Evolutionary conservation across 2,797 vertebrate species (phyloP).

Genomic region (Leptodactylus fallax): DNA sequence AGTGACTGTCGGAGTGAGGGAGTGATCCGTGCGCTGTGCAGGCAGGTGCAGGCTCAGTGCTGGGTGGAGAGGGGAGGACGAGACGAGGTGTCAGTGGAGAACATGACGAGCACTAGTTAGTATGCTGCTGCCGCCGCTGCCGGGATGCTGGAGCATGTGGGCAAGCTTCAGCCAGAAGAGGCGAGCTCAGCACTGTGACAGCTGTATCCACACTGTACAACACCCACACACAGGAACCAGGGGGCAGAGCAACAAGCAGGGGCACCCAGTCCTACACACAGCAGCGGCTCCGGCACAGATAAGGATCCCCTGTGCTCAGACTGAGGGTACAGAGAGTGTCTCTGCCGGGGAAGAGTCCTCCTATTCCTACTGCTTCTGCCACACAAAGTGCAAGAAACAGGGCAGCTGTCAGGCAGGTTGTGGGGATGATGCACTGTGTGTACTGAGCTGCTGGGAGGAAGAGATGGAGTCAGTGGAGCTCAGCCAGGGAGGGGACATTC

Average conservation of each 20-base stretch:
- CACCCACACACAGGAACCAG: neutral
- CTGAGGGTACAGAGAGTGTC: too few species aligned
- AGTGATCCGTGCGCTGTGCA: neutral
- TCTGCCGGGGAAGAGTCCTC: too few species aligned
- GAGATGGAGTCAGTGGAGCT: too few species aligned
- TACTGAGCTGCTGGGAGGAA: too few species aligned
- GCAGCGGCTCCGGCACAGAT: neutral
- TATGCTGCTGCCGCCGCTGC: neutral
- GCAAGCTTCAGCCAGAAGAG: neutral
- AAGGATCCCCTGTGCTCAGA: too few species aligned
- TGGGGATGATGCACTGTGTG: too few species aligned
- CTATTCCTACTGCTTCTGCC: too few species aligned
- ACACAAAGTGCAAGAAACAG: too few species aligned
- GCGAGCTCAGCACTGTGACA: neutral
- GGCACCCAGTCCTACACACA: neutral
- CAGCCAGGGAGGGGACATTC: constrained; percentile 36
- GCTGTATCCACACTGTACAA: neutral
- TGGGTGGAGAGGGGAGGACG: neutral
- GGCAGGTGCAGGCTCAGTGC: neutral
- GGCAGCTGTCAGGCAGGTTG: too few species aligned
- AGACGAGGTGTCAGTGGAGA: neutral
- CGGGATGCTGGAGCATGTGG: neutral
- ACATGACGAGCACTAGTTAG: neutral
- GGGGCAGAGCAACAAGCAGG: too few species aligned
- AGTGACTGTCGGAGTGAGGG: neutral